Evolutionary conservation across 2,797 vertebrate species (phyloP), one percentile per base, ranked within the genome.

Genomic region (Scolopax rusticola): DNA sequence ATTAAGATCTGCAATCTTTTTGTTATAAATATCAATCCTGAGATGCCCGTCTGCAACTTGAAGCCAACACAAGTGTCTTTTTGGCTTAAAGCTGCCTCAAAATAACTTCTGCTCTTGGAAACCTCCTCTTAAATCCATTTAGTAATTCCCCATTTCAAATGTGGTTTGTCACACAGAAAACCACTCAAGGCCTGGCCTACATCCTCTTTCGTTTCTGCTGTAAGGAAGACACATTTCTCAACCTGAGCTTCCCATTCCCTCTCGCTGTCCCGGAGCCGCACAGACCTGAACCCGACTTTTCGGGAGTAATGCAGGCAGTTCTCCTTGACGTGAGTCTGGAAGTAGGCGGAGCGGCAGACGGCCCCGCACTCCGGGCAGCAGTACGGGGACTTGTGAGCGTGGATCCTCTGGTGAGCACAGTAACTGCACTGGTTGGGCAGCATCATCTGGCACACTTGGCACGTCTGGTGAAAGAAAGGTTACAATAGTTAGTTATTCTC

Each of bases 271-370:
- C 15, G 33, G 38, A 47, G 81, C 56, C 15, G 47, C 93, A 98
- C 99, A 95, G 97, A 99, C 99, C 99, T 99, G 98, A 99, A 99
- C 95, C 99, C 99, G 36, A 99, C 98, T 97, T 99, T 99, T 96
- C 99, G 99, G 87, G 99, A 98, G 65, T 99, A 99, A 95, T 99
- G 99, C 93, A 99, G 98, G 97, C 99, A 99, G 96, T 99, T 99
- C 96, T 99, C 99, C 96, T 98, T 99, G 90, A 99, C 98, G 0
- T 99, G 99, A 48, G 99, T 99, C 97, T 99, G 99, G 97, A 99
- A 99, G 95, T 99, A 99, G 61, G 98, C 98, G 0, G 99, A 99
- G 67, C 98, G 98, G 88, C 99, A 99, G 82, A 99, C 97, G 5
- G 98, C 98, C 0, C 99, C 99, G 3, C 99, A 99, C 98, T 99